Percentiles rank a stretch among this genome's conserved stretches.
Conservation (phyloP, 2,888 invertebrate genomes). For the Drosophila mimetica region DNA sequence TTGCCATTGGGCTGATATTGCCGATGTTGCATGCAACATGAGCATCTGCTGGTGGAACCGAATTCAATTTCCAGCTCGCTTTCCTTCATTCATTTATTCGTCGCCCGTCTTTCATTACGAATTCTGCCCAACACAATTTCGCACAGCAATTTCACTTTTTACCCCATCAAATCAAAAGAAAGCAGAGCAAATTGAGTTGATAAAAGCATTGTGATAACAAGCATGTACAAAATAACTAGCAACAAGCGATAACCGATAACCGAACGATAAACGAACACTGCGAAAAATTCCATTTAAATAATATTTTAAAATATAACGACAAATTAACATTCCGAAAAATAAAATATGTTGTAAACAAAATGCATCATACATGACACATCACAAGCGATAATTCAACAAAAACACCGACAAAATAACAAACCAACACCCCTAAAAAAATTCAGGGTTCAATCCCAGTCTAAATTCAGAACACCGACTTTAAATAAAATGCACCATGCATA, state of each 20-base stretch:
- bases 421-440: background rate
- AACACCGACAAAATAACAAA: background rate
- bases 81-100: constrained; percentile 13
- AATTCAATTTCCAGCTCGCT: constrained; percentile 27
- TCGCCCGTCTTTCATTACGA: constrained; percentile 40
- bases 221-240: constrained; percentile 26
- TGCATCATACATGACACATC: background rate
- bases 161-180: constrained; percentile 19
- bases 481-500: background rate
- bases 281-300: background rate
- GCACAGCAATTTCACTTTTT: constrained; percentile 61
- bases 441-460: too few relatives aligned
- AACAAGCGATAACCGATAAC: constrained; percentile 26
- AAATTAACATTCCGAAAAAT: background rate
- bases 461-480: background rate
- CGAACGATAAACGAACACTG: constrained; percentile 22
- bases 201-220: constrained; percentile 31
- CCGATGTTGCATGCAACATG: constrained; percentile 54
- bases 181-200: constrained; percentile 29
- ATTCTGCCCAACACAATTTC: constrained; percentile 8
- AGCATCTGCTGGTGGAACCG: constrained; percentile 45
- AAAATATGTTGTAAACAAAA: too few relatives aligned
- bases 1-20: background rate
- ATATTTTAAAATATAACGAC: background rate
- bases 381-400: too few relatives aligned